Percentiles rank a stretch among this genome's conserved stretches.
Conservation (phyloP, 2,797 vertebrate species). For the Phrynocephalus forsythii region DNA sequence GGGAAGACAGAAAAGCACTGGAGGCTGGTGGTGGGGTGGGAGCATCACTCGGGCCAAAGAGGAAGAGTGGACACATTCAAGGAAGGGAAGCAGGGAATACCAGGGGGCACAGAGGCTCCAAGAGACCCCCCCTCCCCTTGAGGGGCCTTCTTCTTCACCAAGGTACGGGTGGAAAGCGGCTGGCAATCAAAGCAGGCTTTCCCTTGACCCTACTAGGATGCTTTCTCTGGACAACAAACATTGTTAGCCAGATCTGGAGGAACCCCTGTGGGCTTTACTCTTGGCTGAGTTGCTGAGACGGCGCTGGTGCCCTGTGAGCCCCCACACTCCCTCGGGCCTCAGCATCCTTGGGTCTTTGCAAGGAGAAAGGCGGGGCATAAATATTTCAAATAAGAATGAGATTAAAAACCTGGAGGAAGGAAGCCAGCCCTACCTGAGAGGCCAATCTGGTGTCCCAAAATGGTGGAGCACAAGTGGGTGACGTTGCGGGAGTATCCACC, state of each 20-base stretch:
- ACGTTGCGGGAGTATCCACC: conserved; percentile 97
- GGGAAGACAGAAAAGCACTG: background rate
- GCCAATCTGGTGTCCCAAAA: conserved; percentile 94
- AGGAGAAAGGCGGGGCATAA: too few species aligned
- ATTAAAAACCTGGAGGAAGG: too few species aligned
- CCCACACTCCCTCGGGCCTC: background rate
- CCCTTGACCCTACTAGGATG: background rate
- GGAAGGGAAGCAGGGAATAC: background rate
- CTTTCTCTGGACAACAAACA: background rate
- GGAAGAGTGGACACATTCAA: background rate
- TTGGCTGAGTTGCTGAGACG: too few species aligned
- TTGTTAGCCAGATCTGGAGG: background rate
- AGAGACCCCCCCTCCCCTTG: too few species aligned
- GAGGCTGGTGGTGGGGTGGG: background rate
- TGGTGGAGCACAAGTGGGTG: conserved; percentile 92
- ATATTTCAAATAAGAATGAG: too few species aligned
- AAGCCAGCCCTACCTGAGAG: conserved; percentile 84
- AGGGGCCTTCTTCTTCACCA: too few species aligned
- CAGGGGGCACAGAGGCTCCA: background rate
- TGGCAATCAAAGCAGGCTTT: too few species aligned
- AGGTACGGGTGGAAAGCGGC: too few species aligned
- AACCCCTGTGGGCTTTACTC: too few species aligned
- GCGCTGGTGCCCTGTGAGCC: background rate
- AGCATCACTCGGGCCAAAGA: background rate
- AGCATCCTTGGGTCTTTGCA: background rate